Base-by-base conservation (phyloP, 2,797 vertebrate genomes). In the Chromobotia macracanthus region DNA sequence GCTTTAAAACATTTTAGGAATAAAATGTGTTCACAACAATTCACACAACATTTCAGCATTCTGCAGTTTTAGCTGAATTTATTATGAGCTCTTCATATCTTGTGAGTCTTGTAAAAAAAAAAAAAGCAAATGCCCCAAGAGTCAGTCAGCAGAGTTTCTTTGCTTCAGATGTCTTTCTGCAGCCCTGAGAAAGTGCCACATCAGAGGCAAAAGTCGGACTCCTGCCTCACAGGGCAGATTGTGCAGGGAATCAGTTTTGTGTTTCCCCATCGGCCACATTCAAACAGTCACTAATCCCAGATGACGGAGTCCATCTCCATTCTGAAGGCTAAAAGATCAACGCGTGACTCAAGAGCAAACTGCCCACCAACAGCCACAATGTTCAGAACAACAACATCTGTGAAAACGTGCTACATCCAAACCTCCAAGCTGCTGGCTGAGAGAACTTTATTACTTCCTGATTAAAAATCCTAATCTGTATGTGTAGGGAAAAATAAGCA, bases 231-330 rank as follows among this genome's bases (percentile, higher is more conserved):
- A 18, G 28, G 18, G 28, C 25, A 35, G 12, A 23, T 60, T 60
- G 19, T 25, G 23, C 56, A 63, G 28, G 25, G 12, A 10, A 16
- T 63, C 35, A 35, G 60, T 63, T 63, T 35, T 35, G 13, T 61
- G 56, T 23, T 60, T 56, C 25, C 56, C 56, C 56, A 60, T 23
- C 25, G 60, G 60, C 31, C 60, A 38, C 28, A 63, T 63, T 63
- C 60, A 63, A 63, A 63, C 28, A 25, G 25, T 63, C 60, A 35
- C 60, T 35, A 63, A 63, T 63, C 60, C 60, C 60, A 61, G 28
- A 16, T n/a, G 60, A 63, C 60, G 2, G 16, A 38, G 28, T 63
- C 28, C 8, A 28, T 63, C 25, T 63, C 15, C 16, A 35, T 35
- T 63, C 60, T n/a, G 25, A 61, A 31, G 16, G 58, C 25, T 6